A percentile compares a stretch with the other conserved stretches of the same genome.
Evolutionary conservation across 2,797 vertebrate species (phyloP).

Genomic region (Tenualosa ilisha): DNA sequence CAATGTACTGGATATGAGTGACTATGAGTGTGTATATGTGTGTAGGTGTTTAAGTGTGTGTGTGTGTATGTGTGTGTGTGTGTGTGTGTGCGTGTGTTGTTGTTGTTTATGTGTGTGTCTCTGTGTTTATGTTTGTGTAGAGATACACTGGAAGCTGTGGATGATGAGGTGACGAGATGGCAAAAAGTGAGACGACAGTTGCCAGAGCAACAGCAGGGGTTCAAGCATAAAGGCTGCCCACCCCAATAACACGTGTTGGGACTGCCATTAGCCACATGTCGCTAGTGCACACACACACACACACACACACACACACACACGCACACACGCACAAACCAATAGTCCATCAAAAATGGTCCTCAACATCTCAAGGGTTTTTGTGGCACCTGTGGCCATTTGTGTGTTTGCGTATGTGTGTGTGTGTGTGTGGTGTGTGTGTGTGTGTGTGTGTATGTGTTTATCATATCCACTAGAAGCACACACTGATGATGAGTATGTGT

Average conservation of each 20-base stretch:
- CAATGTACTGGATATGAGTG: not conserved
- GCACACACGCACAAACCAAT: slow-evolving; percentile 5
- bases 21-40: not conserved
- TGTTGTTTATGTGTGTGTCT: not conserved
- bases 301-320: slow-evolving; percentile 18
- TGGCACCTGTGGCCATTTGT: not conserved
- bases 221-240: not conserved
- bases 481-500: not conserved
- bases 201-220: not conserved
- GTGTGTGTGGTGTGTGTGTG: slow-evolving; percentile 10
- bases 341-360: not conserved
- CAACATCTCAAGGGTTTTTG: not conserved
- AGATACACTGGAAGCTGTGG: not conserved
- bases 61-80: not conserved
- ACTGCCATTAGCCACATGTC: slow-evolving; percentile 5
- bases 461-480: not conserved
- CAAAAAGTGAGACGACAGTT: not conserved
- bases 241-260: not conserved
- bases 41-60: not conserved
- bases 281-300: not conserved
- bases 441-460: slow-evolving; percentile 10
- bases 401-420: slow-evolving; percentile 8
- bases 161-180: not conserved
- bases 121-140: not conserved
- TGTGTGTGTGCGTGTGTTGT: not conserved